phyloP scores from a whole-genome alignment of 1,140 invertebrate species.

The Psilanteris sp. region DNA sequence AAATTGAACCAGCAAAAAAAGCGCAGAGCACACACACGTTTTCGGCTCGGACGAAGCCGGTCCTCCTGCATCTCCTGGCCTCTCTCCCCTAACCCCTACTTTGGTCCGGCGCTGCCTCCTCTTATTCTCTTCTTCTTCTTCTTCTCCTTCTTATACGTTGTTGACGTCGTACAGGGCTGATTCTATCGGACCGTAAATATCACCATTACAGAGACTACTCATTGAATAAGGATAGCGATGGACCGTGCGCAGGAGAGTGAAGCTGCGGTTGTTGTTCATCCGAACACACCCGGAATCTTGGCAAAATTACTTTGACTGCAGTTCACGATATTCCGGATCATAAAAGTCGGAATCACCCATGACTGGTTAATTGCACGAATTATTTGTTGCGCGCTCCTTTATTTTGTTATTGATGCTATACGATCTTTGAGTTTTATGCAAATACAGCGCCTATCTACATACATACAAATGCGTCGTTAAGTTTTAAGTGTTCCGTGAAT shows the following conservation, averaged over 20 bases:
- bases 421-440: slow-evolving; percentile 10
- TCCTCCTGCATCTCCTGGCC: no score
- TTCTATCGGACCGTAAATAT: slow-evolving; percentile 79
- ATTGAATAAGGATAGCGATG: slow-evolving; percentile 32
- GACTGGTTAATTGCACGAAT: slow-evolving; percentile 25
- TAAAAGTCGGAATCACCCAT: no score
- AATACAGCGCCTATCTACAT: slow-evolving; percentile 18
- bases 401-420: slow-evolving; percentile 12
- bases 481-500: slow-evolving; percentile 51
- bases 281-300: slow-evolving; percentile 50
- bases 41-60: slow-evolving; percentile 66
- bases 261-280: slow-evolving; percentile 2
- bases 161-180: slow-evolving; percentile 72
- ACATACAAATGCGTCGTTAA: slow-evolving; percentile 44
- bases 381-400: slow-evolving; percentile 6
- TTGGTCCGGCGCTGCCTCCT: slow-evolving; percentile 7
- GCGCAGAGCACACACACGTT: slow-evolving; percentile 66
- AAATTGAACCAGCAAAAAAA: slow-evolving; percentile 78
- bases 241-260: no score
- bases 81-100: slow-evolving; percentile 3
- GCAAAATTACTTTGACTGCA: no score
- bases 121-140: no score
- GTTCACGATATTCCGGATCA: no score
- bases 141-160: slow-evolving; percentile 68
- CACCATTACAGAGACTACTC: slow-evolving; percentile 70